These are phyloP conservation scores for Plutella xylostella DNA, from an alignment of 2,888 invertebrate genomes.

Conservation along the genomic window DNA sequence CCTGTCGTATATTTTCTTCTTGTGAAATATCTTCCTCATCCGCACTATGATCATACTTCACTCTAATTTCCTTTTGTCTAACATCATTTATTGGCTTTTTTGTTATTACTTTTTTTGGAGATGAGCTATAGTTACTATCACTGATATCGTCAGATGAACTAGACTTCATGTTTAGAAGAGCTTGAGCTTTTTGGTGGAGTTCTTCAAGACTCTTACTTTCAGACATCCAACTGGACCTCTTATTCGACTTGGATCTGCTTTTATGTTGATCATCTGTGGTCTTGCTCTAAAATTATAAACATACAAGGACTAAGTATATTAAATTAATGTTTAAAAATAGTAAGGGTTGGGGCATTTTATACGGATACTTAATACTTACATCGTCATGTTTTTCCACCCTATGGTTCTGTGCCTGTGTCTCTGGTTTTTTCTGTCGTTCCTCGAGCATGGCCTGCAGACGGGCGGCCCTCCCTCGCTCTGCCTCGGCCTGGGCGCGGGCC, in stretches of 20 bases:
- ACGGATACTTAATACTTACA: too few relatives aligned
- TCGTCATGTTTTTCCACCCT: neutral
- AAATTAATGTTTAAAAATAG: too few relatives aligned
- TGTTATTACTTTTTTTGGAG: neutral
- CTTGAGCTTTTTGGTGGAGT: constrained; percentile 54
- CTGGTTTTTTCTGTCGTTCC: neutral
- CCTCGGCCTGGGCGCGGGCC: constrained; percentile 38
- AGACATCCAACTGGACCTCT: too few relatives aligned
- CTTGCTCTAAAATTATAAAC: too few relatives aligned
- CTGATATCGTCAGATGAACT: constrained; percentile 37
- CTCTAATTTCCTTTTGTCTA: neutral
- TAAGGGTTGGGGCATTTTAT: too few relatives aligned
- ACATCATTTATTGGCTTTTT: too few relatives aligned
- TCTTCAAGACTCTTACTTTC: constrained; percentile 40
- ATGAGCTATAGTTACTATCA: neutral
- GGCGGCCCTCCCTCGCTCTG: constrained; percentile 36
- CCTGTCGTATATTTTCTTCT: neutral
- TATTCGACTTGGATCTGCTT: constrained; percentile 21
- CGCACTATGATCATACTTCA: neutral
- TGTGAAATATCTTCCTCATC: neutral
- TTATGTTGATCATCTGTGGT: too few relatives aligned
- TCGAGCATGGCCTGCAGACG: constrained; percentile 39
- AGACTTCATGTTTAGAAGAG: constrained; percentile 41
- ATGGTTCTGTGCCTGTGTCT: too few relatives aligned
- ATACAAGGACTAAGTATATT: too few relatives aligned